phyloP scores from a whole-genome alignment of 1,140 invertebrate genomes.

The Danaus plexippus region DNA sequence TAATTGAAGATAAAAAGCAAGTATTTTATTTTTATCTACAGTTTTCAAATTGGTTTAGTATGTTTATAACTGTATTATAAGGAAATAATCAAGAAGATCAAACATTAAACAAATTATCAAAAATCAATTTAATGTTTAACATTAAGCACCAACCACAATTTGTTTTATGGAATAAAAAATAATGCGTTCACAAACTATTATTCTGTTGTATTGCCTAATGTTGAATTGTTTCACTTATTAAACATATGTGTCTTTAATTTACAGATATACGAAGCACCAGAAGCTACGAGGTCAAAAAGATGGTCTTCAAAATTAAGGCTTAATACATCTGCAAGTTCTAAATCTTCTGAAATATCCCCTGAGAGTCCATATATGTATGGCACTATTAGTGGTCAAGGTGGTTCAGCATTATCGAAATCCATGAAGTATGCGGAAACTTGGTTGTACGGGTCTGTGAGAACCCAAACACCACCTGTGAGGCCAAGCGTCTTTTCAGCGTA shows the following conservation, averaged over 20 bases:
- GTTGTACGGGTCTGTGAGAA: constrained; percentile 83
- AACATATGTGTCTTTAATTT: constrained; percentile 25
- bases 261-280: constrained; percentile 61
- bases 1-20: too few species aligned
- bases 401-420: constrained; percentile 79
- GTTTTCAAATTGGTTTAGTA: neutral
- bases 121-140: too few species aligned
- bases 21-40: too few species aligned
- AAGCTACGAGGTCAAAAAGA: constrained; percentile 57
- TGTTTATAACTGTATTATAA: neutral
- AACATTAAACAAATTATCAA: neutral
- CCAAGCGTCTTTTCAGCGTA: constrained; percentile 69
- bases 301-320: constrained; percentile 65
- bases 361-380: constrained; percentile 64
- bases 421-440: constrained; percentile 88
- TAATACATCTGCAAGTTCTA: constrained; percentile 58
- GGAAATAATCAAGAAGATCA: constrained; percentile 3
- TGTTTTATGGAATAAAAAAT: neutral
- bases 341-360: constrained; percentile 63
- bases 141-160: neutral
- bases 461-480: constrained; percentile 73
- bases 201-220: neutral
- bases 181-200: too few species aligned
- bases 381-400: constrained; percentile 65
- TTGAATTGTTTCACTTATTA: neutral